These are phyloP conservation scores for Hoplodrina ambigua DNA, from an alignment of 2,888 invertebrate genomes.

Conservation along the genomic window DNA sequence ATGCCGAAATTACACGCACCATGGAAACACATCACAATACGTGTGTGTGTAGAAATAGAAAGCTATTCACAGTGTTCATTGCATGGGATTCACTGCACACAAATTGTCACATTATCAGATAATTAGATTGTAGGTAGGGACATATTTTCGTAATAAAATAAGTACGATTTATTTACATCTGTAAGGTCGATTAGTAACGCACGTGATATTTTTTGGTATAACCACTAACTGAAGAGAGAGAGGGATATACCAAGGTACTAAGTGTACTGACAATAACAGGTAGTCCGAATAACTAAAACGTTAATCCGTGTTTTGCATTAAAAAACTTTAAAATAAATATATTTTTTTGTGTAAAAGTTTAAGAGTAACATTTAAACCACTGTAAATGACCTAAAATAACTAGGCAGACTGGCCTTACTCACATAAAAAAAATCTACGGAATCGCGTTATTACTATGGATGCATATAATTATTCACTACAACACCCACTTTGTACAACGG, in stretches of 20 bases:
- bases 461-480: constrained; percentile 6
- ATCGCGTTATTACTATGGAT: constrained; percentile 18
- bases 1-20: constrained; percentile 78
- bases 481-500: constrained; percentile 24
- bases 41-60: constrained; percentile 54
- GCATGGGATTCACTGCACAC: constrained; percentile 22
- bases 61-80: constrained; percentile 55
- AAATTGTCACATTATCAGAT: constrained; percentile 15
- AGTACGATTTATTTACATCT: constrained; percentile 2
- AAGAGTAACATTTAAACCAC: no score
- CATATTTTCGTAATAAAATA: constrained; percentile 7
- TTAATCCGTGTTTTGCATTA: no score
- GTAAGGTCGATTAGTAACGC: neutral
- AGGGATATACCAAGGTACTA: no score
- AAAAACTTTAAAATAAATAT: no score
- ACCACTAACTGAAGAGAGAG: constrained; percentile 3
- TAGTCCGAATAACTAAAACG: neutral
- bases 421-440: constrained; percentile 33
- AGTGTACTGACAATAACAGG: neutral
- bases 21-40: constrained; percentile 69
- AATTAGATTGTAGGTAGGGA: neutral
- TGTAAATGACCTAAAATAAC: neutral
- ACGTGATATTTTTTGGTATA: constrained; percentile 1
- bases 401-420: neutral
- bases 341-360: no score